Percentiles rank a stretch among this genome's conserved stretches.
phyloP scores from a whole-genome alignment of 2,113 vertebrate genomes.

The Aleadryas rufinucha region DNA sequence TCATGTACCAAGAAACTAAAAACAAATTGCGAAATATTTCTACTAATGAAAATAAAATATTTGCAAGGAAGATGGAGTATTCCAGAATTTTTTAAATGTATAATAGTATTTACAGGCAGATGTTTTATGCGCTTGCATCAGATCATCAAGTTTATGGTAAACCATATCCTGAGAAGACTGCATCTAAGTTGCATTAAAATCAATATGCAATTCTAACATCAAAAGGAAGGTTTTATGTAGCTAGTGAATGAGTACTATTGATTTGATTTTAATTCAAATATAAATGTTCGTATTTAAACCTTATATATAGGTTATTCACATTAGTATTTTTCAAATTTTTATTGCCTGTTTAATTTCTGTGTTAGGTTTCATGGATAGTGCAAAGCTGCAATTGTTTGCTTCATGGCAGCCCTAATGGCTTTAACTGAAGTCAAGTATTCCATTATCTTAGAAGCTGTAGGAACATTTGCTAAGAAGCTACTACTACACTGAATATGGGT shows the following conservation, averaged over 20 bases:
- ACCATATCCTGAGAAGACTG: not conserved
- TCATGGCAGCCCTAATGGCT: not conserved
- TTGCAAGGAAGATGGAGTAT: not conserved
- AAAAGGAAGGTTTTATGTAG: not conserved
- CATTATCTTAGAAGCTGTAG: not conserved
- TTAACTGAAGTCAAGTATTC: not conserved
- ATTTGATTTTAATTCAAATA: conserved; percentile 1
- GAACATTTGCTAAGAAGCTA: not conserved
- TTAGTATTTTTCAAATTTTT: not conserved
- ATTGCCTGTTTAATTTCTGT: not conserved
- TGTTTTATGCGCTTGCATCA: not conserved
- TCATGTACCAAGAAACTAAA: not conserved
- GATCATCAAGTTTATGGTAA: not conserved
- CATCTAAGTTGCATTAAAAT: not conserved
- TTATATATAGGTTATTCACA: not conserved
- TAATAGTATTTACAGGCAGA: not conserved
- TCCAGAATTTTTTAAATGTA: not conserved
- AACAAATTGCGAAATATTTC: not conserved
- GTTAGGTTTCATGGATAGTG: not conserved
- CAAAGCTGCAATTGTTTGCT: not conserved
- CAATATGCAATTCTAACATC: conserved; percentile 11
- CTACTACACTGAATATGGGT: not conserved
- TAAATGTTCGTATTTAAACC: not conserved
- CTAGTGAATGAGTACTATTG: not conserved
- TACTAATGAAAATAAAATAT: not conserved